Evolutionary conservation across 2,888 invertebrate species (phyloP).

Genomic region (Plutella xylostella): DNA sequence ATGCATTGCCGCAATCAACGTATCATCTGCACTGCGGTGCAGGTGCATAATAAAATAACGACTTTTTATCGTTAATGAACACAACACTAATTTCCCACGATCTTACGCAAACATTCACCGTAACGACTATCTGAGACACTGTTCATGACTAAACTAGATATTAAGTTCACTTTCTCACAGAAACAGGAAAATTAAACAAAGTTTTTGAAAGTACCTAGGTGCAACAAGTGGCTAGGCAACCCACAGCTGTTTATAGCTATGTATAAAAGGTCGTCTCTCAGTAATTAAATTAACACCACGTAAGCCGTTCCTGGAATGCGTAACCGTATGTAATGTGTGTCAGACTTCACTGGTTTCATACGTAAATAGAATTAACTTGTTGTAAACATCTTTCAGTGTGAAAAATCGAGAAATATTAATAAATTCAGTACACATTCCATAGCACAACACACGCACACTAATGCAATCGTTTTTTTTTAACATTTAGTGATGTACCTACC

Average conservation of each 20-base stretch:
- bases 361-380: too few species aligned
- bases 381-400: too few species aligned
- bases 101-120: conserved; percentile 24
- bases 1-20: conserved; percentile 23
- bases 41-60: conserved; percentile 50
- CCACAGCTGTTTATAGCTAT: conserved; percentile 34
- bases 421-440: too few species aligned
- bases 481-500: too few species aligned
- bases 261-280: conserved; percentile 4
- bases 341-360: too few species aligned
- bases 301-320: background rate
- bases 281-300: conserved; percentile 22
- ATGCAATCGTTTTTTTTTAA: too few species aligned
- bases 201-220: conserved; percentile 55
- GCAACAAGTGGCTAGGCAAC: conserved; percentile 26
- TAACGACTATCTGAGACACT: conserved; percentile 48
- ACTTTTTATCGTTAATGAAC: conserved; percentile 22
- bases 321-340: too few species aligned
- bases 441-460: too few species aligned
- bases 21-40: conserved; percentile 30
- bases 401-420: too few species aligned
- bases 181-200: conserved; percentile 39
- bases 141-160: background rate
- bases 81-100: conserved; percentile 45
- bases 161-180: conserved; percentile 50